Conservation (phyloP, 2,113 vertebrate genomes). For the Alces alces region DNA sequence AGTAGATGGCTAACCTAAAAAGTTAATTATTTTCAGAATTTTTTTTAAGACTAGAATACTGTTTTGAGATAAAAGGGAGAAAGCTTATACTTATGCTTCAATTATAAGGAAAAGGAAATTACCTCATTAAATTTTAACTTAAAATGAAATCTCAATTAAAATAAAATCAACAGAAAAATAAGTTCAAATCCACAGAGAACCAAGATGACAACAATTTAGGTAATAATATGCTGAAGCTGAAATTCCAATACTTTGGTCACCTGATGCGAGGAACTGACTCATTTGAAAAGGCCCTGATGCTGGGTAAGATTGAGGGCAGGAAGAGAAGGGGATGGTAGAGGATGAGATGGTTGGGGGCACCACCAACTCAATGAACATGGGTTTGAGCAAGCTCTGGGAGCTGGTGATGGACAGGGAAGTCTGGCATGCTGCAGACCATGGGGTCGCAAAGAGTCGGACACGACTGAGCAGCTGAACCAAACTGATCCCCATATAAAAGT, state of each 20-base stretch:
- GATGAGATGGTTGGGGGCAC: background rate
- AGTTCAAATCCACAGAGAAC: background rate
- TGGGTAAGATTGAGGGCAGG: background rate
- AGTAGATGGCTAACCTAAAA: background rate
- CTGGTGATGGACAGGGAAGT: background rate
- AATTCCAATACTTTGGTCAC: background rate
- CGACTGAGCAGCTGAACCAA: background rate
- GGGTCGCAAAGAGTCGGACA: background rate
- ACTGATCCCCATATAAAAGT: background rate
- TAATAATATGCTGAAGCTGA: background rate
- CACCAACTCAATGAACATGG: background rate
- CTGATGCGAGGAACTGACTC: background rate
- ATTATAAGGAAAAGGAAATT: background rate
- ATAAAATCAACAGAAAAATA: slow-evolving; percentile 11
- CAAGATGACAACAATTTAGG: background rate
- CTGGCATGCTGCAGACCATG: background rate
- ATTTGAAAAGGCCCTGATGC: background rate
- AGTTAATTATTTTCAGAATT: background rate
- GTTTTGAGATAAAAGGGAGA: background rate
- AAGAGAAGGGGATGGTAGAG: background rate
- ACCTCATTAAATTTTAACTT: slow-evolving; percentile 44
- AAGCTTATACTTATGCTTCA: background rate
- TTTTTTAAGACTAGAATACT: background rate
- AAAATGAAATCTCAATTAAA: slow-evolving; percentile 6
- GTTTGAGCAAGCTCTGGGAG: background rate